Conservation (phyloP, 2,888 invertebrate species). For the Amiota mariae region DNA sequence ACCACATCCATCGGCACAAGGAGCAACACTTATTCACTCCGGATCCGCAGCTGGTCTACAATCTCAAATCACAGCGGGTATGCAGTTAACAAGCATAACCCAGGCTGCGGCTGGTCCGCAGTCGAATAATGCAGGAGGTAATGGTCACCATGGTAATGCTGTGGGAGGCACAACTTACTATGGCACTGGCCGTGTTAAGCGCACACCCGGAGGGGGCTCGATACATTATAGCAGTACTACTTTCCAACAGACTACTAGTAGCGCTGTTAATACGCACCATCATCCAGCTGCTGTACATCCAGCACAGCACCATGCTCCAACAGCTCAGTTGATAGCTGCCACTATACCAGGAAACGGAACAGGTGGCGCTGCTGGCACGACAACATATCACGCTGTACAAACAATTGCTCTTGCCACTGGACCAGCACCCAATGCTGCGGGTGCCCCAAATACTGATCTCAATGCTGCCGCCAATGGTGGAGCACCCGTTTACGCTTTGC, state of each 20-base stretch:
- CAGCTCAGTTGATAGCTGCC: slow-evolving; percentile 48
- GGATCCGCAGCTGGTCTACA: slow-evolving; percentile 31
- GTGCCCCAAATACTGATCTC: slow-evolving; percentile 62
- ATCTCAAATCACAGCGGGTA: slow-evolving; percentile 57
- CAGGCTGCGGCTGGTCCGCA: slow-evolving; percentile 66
- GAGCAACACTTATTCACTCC: slow-evolving; percentile 21
- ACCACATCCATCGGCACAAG: slow-evolving; percentile 37
- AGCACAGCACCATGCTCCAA: slow-evolving; percentile 45
- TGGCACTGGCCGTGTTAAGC: slow-evolving; percentile 65
- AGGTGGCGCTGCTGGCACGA: slow-evolving; percentile 58
- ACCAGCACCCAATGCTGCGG: slow-evolving; percentile 51
- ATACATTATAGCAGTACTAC: slow-evolving; percentile 52
- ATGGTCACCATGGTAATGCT: slow-evolving; percentile 2
- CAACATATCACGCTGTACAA: slow-evolving; percentile 70
- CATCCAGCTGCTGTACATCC: slow-evolving; percentile 27
- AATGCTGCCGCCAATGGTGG: slow-evolving; percentile 58
- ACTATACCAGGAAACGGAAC: slow-evolving; percentile 42
- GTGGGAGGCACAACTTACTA: slow-evolving; percentile 47
- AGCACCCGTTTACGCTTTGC: slow-evolving; percentile 71
- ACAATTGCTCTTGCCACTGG: slow-evolving; percentile 62
- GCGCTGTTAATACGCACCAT: neutral
- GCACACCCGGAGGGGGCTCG: slow-evolving; percentile 62
- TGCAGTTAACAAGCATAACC: slow-evolving; percentile 50
- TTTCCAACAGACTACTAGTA: slow-evolving; percentile 24
- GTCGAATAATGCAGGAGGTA: slow-evolving; percentile 43